Conservation (phyloP, 2,888 invertebrate genomes). For the Caenorhabditis virilis region DNA sequence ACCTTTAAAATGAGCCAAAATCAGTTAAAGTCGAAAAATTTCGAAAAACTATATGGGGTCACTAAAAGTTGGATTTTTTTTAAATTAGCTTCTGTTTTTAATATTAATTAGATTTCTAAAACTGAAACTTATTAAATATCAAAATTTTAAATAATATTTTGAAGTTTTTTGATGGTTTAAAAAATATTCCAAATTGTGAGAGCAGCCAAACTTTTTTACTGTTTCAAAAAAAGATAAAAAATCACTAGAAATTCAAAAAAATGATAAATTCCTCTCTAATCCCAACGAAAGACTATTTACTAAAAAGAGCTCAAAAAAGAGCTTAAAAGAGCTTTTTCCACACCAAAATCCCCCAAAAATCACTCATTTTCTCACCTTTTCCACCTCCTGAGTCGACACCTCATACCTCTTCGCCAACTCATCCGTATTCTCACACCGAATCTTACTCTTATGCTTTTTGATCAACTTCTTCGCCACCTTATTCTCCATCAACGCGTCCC, state of each 20-base stretch:
- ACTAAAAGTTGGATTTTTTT: too few relatives aligned
- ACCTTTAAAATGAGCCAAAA: too few relatives aligned
- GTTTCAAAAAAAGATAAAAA: not conserved
- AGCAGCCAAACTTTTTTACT: too few relatives aligned
- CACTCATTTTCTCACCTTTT: constrained; percentile 32
- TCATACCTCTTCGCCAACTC: constrained; percentile 47
- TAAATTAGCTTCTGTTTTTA: too few relatives aligned
- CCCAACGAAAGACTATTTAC: not conserved
- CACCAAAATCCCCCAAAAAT: not conserved
- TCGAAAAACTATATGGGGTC: too few relatives aligned
- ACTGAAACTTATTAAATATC: too few relatives aligned
- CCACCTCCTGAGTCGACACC: constrained; percentile 48
- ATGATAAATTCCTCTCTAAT: not conserved
- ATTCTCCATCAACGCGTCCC: constrained; percentile 53
- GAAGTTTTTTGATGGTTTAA: too few relatives aligned
- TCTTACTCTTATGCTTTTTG: constrained; percentile 48
- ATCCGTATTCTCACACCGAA: constrained; percentile 35
- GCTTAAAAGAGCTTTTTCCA: not conserved
- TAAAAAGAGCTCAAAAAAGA: not conserved
- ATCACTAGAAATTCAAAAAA: not conserved
- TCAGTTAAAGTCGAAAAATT: too few relatives aligned
- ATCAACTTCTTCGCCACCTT: constrained; percentile 52
- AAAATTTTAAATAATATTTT: too few relatives aligned
- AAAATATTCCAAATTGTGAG: too few relatives aligned
- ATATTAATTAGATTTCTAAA: too few relatives aligned